Evolutionary conservation across 2,797 vertebrate species (phyloP).

Genomic region (Mormyrus proboscirostris): DNA sequence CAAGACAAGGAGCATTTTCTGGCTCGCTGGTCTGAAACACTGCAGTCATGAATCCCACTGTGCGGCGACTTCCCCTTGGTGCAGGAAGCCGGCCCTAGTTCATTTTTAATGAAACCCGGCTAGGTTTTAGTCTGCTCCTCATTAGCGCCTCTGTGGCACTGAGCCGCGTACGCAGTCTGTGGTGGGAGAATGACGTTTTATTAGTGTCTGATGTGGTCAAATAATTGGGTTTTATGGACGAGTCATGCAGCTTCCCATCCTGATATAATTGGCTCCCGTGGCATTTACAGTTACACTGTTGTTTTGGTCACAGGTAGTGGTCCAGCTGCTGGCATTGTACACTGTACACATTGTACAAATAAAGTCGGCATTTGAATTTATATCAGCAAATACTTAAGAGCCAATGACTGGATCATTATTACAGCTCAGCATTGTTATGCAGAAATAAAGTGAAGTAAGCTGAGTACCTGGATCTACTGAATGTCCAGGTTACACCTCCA

Average conservation of each 20-base stretch:
- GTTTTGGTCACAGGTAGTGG: background rate
- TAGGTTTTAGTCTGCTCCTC: constrained; percentile 19
- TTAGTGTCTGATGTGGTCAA: background rate
- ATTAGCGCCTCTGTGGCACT: background rate
- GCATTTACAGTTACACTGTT: background rate
- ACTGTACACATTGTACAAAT: no score
- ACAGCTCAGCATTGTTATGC: no score
- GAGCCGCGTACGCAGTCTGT: background rate
- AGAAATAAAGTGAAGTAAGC: no score
- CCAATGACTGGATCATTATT: no score
- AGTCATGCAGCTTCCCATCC: background rate
- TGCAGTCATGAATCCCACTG: background rate
- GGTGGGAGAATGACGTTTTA: background rate
- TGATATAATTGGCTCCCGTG: background rate
- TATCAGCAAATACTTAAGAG: no score
- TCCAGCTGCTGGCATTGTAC: background rate
- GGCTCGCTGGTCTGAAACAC: constrained; percentile 23
- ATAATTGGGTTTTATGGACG: background rate
- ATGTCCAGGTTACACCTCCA: no score
- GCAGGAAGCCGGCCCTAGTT: background rate
- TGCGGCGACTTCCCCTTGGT: background rate
- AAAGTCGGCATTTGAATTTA: no score
- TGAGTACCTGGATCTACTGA: no score
- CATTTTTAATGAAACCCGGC: constrained; percentile 21
- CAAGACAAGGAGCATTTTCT: constrained; percentile 12